phyloP scores from a whole-genome alignment of 2,113 vertebrate genomes.

The Xenotilapia longispinis region DNA sequence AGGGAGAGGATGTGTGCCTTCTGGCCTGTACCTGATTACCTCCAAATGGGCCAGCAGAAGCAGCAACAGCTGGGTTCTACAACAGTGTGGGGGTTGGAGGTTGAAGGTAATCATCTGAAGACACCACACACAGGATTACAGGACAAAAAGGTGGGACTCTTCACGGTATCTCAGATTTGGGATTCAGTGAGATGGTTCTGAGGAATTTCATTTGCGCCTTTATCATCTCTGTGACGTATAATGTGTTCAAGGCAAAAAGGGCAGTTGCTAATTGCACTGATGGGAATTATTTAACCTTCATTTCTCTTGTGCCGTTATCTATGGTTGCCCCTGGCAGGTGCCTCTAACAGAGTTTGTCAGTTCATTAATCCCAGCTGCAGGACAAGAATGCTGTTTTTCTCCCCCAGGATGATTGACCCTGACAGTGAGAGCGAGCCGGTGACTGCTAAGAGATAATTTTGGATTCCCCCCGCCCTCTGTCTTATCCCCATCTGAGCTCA shows the following conservation, averaged over 20 bases:
- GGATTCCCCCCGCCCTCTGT: neutral
- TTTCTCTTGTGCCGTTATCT: constrained; percentile 16
- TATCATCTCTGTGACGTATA: constrained; percentile 3
- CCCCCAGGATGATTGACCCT: constrained; percentile 24
- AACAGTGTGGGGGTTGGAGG: constrained; percentile 54
- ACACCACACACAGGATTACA: neutral
- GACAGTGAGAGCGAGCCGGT: constrained; percentile 38
- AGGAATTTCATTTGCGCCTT: neutral
- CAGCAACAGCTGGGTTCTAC: constrained; percentile 65
- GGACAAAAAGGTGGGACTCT: constrained; percentile 1
- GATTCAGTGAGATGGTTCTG: neutral
- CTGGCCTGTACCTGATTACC: constrained; percentile 91
- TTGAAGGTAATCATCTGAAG: constrained; percentile 54
- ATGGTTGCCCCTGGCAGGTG: neutral
- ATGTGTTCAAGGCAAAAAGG: constrained; percentile 9
- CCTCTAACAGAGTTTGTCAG: constrained; percentile 40
- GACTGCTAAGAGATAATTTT: constrained; percentile 42
- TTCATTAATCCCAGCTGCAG: constrained; percentile 53
- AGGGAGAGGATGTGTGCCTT: constrained; percentile 91
- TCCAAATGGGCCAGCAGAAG: constrained; percentile 76
- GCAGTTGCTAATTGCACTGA: constrained; percentile 3
- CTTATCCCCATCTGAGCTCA: neutral
- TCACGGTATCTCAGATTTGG: neutral
- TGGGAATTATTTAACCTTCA: constrained; percentile 15
- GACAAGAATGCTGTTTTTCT: constrained; percentile 44